phyloP scores from a whole-genome alignment of 2,113 vertebrate species.

The Pyxicephalus adspersus region DNA sequence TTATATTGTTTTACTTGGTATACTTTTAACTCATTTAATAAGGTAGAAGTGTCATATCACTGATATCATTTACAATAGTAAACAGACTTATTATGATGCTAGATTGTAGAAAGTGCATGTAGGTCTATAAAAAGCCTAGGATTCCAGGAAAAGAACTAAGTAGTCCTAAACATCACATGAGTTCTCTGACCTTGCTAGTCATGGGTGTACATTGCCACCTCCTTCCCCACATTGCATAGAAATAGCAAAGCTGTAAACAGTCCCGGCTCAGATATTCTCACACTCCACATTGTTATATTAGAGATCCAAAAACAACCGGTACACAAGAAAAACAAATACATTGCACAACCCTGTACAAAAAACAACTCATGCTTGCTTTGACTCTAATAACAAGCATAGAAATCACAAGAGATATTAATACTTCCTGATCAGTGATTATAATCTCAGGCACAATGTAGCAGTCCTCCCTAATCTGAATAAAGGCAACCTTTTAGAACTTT shows the following conservation, averaged over 20 bases:
- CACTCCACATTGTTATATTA: background rate
- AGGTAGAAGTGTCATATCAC: background rate
- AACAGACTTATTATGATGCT: background rate
- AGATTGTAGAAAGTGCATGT: background rate
- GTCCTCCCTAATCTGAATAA: no score
- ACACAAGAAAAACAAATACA: background rate
- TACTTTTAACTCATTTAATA: background rate
- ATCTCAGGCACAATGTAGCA: no score
- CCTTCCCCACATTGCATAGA: background rate
- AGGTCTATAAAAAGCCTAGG: background rate
- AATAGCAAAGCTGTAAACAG: background rate
- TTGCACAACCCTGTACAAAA: background rate
- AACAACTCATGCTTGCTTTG: background rate
- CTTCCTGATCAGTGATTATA: no score
- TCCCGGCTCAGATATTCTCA: background rate
- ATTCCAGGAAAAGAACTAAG: slow-evolving; percentile 1
- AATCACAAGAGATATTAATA: no score
- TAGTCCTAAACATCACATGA: background rate
- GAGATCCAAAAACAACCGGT: background rate
- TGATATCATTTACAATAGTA: background rate
- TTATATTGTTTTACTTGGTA: background rate
- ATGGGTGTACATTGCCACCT: background rate
- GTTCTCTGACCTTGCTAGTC: background rate
- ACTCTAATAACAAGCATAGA: no score
- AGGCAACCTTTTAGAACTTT: no score